Percentiles rank a stretch among this genome's conserved stretches.
These are phyloP conservation scores for Meiosimyza decipiens DNA, from an alignment of 2,888 invertebrate genomes.

Conservation along the genomic window DNA sequence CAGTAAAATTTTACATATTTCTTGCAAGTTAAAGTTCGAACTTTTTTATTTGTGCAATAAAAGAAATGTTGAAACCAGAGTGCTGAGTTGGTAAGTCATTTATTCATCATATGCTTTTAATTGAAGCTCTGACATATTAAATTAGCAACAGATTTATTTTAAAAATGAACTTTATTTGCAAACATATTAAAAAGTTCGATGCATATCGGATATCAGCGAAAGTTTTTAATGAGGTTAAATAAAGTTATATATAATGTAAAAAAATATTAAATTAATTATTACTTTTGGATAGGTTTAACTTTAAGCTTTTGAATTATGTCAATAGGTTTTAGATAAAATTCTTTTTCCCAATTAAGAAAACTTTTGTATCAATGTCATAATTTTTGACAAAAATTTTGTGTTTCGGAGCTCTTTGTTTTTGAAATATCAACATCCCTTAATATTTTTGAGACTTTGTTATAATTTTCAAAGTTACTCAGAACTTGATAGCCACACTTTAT, in stretches of 20 bases:
- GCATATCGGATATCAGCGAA: background rate
- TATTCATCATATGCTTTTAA: constrained; percentile 25
- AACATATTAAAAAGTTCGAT: background rate
- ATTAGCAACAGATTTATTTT: background rate
- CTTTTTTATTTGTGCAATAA: constrained; percentile 23
- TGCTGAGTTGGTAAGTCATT: background rate
- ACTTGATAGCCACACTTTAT: constrained; percentile 14
- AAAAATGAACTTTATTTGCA: background rate
- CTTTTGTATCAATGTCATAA: too few relatives aligned
- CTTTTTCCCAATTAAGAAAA: too few relatives aligned
- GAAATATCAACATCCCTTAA: too few relatives aligned
- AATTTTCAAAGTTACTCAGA: background rate
- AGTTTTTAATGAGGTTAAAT: too few relatives aligned
- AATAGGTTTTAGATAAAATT: too few relatives aligned
- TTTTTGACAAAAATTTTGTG: too few relatives aligned
- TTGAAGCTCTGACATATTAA: constrained; percentile 45
- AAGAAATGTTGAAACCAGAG: background rate
- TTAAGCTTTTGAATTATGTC: too few relatives aligned
- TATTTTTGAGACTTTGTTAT: too few relatives aligned
- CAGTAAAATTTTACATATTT: constrained; percentile 54
- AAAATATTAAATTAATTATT: too few relatives aligned
- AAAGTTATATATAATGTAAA: too few relatives aligned
- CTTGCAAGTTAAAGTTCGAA: constrained; percentile 52
- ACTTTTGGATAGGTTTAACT: too few relatives aligned
- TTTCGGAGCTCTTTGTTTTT: too few relatives aligned